Base-by-base conservation (phyloP, 2,888 invertebrate species). In the Pristionchus mayeri region DNA sequence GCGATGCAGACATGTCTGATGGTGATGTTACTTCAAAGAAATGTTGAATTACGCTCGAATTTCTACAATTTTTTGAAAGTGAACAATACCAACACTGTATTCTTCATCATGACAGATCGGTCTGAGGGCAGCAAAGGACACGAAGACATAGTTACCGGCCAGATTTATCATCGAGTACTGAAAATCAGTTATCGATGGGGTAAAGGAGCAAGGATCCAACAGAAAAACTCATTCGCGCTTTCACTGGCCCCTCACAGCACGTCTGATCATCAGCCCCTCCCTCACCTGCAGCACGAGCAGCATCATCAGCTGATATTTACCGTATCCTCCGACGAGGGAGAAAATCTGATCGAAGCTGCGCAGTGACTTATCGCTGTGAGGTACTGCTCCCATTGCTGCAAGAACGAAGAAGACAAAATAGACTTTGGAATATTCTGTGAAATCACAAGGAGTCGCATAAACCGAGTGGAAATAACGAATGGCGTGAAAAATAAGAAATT, bases 121-220 rank as follows among this genome's bases (percentile, higher is more conserved):
- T 50, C 83, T 60, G 24, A 88, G 85, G 1, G 87, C 63, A 18
- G 88, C 88, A 67, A 88, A 88, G 0, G 88, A 86, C 18, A 88
- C 83, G 76, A 88, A 88, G 16, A 88, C 82, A 81, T 88, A 88
- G 80, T 88, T 88, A 0, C 88, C 88, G 21, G 86, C 87, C 16
- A 87, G 85, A 54, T 88, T 88, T 37, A 88, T 63, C 88, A 88
- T 88, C 24, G 85, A 84, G 79, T 86, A 88, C 82, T 88, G 88
- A 52, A 88, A 85, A n/a, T 82, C 63, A 37, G 21, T 67, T 40
- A 40, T 24, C 7, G 40, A 44, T 21, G 11, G n/a, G 44, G 21
- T 44, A n/a, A n/a, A n/a, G n/a, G n/a, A n/a, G n/a, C n/a, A n/a
- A n/a, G n/a, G n/a, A n/a, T n/a, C n/a, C n/a, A n/a, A n/a, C n/a